Conservation (phyloP, 2,113 vertebrate genomes). For the Calypte anna region DNA sequence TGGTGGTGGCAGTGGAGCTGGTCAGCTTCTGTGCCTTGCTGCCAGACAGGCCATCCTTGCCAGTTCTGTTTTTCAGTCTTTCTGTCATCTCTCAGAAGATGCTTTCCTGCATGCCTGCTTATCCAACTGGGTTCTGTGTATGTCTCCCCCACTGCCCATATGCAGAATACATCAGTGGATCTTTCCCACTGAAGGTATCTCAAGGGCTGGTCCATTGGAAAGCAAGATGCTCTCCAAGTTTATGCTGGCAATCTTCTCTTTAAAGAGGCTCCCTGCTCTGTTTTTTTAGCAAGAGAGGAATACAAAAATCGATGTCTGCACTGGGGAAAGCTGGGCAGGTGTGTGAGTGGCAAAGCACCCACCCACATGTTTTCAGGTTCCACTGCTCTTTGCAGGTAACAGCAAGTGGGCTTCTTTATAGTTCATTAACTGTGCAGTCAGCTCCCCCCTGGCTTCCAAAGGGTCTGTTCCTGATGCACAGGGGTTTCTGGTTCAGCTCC, state of each 20-base stretch:
- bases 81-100: neutral
- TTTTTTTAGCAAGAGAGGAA: neutral
- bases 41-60: neutral
- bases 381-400: neutral
- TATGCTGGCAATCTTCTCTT: neutral
- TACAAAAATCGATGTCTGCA: neutral
- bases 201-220: rapidly evolving
- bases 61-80: neutral
- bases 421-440: neutral
- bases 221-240: neutral
- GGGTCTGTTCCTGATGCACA: neutral
- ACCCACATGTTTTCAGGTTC: neutral
- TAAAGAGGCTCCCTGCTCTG: rapidly evolving
- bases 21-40: neutral
- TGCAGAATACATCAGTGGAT: neutral
- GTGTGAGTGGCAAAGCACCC: neutral
- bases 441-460: neutral
- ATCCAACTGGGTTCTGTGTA: rapidly evolving
- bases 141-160: rapidly evolving
- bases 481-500: rapidly evolving
- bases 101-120: neutral
- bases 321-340: neutral
- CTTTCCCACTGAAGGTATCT: neutral
- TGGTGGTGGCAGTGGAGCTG: neutral
- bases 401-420: neutral